Conservation (phyloP, 2,113 vertebrate species). For the Hydropotes inermis region DNA sequence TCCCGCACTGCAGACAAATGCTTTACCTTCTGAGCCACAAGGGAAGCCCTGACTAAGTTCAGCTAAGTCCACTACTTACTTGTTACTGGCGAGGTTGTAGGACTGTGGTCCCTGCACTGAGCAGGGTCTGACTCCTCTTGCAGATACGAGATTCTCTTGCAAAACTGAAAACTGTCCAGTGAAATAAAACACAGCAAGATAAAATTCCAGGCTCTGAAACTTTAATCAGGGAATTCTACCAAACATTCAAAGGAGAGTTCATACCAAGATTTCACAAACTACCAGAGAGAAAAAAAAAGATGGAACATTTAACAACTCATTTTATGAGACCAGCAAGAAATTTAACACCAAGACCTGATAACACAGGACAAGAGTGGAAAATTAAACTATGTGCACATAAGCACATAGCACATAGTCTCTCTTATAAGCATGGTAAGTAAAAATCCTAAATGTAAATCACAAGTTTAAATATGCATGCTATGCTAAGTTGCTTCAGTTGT, state of each 20-base stretch:
- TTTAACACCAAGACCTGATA: not conserved
- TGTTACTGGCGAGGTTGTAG: not conserved
- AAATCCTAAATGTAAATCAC: not conserved
- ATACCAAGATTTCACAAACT: not conserved
- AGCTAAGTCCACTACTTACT: not conserved
- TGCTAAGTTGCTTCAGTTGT: not conserved
- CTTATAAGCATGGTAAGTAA: not conserved
- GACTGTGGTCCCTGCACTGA: not conserved
- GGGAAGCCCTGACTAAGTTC: not conserved
- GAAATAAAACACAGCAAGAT: not conserved
- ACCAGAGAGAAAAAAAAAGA: not conserved
- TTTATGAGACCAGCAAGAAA: not conserved
- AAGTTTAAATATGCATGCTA: not conserved
- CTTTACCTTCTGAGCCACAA: not conserved
- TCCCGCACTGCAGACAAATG: not conserved
- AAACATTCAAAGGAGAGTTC: not conserved
- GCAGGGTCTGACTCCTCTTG: not conserved
- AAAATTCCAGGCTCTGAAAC: not conserved
- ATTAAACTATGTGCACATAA: not conserved
- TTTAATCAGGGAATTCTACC: not conserved
- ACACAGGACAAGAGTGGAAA: not conserved
- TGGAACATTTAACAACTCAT: not conserved
- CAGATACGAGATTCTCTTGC: not conserved
- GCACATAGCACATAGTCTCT: not conserved
- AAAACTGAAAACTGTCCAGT: not conserved